These are phyloP conservation scores for Julus scanicus DNA, from an alignment of 2,888 invertebrate species.

Conservation along the genomic window DNA sequence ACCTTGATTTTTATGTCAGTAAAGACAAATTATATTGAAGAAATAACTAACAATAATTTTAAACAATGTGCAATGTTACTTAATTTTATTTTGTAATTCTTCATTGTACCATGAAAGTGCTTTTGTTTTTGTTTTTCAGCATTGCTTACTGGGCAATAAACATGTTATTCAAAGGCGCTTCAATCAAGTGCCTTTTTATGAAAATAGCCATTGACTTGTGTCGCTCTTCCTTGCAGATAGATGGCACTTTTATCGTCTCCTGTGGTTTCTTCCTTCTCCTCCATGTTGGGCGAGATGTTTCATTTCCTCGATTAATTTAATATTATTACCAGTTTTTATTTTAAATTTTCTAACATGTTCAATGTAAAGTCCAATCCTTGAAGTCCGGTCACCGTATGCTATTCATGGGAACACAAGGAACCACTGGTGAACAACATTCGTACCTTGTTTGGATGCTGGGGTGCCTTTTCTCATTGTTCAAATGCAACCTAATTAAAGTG, in stretches of 20 bases:
- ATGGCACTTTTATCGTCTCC: background rate
- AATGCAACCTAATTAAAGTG: background rate
- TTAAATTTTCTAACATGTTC: background rate
- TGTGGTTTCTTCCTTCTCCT: background rate
- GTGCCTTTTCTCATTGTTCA: background rate
- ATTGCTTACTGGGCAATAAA: too few species aligned
- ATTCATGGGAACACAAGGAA: background rate
- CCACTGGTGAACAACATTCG: background rate
- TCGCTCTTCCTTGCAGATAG: background rate
- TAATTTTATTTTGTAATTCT: too few species aligned
- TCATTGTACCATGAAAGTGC: too few species aligned
- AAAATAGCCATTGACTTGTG: background rate
- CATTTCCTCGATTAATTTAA: background rate
- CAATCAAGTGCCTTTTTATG: background rate
- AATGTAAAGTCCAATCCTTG: background rate
- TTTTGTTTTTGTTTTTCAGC: too few species aligned
- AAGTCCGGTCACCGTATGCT: background rate
- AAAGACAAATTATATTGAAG: too few species aligned
- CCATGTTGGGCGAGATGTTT: background rate
- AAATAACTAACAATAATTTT: too few species aligned
- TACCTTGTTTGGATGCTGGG: background rate
- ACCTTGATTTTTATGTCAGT: too few species aligned
- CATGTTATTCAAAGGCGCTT: too few species aligned
- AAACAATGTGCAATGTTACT: too few species aligned
- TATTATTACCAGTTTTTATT: background rate